These are phyloP conservation scores for Pasiphila rectangulata DNA, from an alignment of 2,888 invertebrate genomes.

Conservation along the genomic window DNA sequence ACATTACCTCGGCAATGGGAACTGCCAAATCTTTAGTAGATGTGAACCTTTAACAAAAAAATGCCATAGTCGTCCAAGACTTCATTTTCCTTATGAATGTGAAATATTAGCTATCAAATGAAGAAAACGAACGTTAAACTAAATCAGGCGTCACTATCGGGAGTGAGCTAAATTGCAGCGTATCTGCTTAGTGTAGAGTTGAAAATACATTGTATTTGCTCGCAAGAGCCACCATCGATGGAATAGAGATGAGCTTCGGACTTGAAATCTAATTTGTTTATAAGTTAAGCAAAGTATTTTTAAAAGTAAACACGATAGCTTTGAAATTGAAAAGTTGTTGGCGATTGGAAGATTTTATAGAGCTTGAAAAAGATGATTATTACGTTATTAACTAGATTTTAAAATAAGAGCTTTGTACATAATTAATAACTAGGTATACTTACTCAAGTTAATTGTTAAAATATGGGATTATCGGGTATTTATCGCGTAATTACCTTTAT, in stretches of 20 bases:
- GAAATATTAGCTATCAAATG: constrained; percentile 35
- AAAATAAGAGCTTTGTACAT: not conserved
- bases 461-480: too few species aligned
- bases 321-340: not conserved
- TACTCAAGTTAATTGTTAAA: too few species aligned
- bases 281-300: not conserved
- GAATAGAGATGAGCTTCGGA: constrained; percentile 10
- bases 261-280: constrained; percentile 2
- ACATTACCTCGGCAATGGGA: too few species aligned
- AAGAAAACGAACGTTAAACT: constrained; percentile 29
- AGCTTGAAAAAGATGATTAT: not conserved
- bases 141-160: constrained; percentile 20
- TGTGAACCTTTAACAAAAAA: constrained; percentile 6
- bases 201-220: constrained; percentile 6
- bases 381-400: not conserved
- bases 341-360: not conserved
- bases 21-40: constrained; percentile 3
- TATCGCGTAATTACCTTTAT: too few species aligned
- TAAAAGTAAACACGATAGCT: not conserved
- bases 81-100: constrained; percentile 34
- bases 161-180: constrained; percentile 13
- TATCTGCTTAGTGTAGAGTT: constrained; percentile 2
- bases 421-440: not conserved
- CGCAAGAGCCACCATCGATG: constrained; percentile 1
- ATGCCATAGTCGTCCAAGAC: constrained; percentile 22